phyloP scores from a whole-genome alignment of 1,140 invertebrate species.

The Bombus waltoni region DNA sequence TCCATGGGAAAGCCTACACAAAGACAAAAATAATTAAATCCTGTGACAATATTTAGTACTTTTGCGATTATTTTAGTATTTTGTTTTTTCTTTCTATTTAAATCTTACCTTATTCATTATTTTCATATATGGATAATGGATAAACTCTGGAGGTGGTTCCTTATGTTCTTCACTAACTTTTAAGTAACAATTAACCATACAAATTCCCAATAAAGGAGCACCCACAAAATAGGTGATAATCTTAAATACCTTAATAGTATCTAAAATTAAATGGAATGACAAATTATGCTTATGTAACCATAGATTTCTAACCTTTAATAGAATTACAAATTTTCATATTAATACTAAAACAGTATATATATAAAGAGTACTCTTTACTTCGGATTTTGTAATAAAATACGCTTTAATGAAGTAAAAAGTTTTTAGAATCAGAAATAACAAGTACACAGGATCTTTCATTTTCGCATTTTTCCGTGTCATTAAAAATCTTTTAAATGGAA shows the following conservation, averaged over 20 bases:
- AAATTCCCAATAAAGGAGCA: slow-evolving; percentile 34
- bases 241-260: slow-evolving; percentile 40
- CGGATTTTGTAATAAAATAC: neutral
- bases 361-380: neutral
- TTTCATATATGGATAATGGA: slow-evolving; percentile 51
- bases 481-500: neutral
- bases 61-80: neutral
- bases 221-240: slow-evolving; percentile 46
- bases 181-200: slow-evolving; percentile 47
- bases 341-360: neutral
- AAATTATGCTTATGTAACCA: slow-evolving; percentile 44
- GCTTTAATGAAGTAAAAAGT: neutral
- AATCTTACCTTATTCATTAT: slow-evolving; percentile 61
- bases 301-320: neutral
- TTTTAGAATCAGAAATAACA: neutral
- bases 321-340: too few species aligned
- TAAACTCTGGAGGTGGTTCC: slow-evolving; percentile 12
- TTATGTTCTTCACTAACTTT: neutral
- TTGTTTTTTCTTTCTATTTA: neutral
- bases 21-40: neutral
- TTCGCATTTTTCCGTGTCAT: neutral
- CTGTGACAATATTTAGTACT: too few species aligned
- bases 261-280: slow-evolving; percentile 33
- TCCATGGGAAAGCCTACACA: slow-evolving; percentile 84
- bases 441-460: neutral